phyloP scores from a whole-genome alignment of 2,888 invertebrate genomes.

The Salpingus planirostris region DNA sequence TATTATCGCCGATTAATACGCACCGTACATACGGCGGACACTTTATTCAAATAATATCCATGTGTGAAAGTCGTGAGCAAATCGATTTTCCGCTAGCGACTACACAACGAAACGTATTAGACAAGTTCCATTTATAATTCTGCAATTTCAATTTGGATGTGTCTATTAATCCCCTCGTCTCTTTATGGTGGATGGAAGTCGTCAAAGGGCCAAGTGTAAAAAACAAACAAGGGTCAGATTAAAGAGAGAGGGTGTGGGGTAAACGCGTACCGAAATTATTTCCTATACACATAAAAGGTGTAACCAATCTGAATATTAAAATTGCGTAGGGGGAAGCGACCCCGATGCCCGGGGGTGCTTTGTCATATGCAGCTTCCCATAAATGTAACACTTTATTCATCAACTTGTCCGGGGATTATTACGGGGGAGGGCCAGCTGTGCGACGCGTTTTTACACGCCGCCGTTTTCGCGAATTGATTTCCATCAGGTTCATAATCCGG shows the following conservation, averaged over 20 bases:
- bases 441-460: slow-evolving; percentile 37
- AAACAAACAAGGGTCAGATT: slow-evolving; percentile 40
- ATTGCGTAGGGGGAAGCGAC: slow-evolving; percentile 25
- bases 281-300: slow-evolving; percentile 44
- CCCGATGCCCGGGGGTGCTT: slow-evolving; percentile 22
- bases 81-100: no score
- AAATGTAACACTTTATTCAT: slow-evolving; percentile 41
- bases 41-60: no score
- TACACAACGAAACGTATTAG: no score
- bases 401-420: slow-evolving; percentile 38
- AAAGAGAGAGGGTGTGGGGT: slow-evolving; percentile 22
- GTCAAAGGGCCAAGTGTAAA: slow-evolving; percentile 42
- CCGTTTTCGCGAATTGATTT: slow-evolving; percentile 29
- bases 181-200: no score
- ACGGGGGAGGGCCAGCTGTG: slow-evolving; percentile 40
- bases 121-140: no score
- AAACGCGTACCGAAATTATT: slow-evolving; percentile 42
- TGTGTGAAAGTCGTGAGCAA: no score
- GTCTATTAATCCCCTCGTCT: slow-evolving; percentile 35
- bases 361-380: slow-evolving; percentile 42
- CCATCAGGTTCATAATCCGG: no score
- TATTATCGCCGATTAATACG: no score
- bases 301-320: slow-evolving; percentile 46
- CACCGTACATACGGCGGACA: no score
- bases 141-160: slow-evolving; percentile 29